These are phyloP conservation scores for Sminthopsis crassicaudata DNA, from an alignment of 2,113 vertebrate genomes.

Conservation along the genomic window DNA sequence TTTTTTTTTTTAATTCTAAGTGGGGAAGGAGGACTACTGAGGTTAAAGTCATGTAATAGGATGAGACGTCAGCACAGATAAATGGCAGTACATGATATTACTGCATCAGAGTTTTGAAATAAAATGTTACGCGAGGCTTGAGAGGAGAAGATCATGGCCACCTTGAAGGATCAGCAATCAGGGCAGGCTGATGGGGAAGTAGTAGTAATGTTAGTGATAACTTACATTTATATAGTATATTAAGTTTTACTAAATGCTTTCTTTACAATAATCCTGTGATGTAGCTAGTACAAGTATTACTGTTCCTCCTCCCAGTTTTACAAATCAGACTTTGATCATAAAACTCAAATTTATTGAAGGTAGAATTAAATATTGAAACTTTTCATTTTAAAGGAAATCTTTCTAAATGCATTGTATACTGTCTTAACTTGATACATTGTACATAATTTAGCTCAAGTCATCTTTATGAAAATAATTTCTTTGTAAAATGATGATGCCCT, in stretches of 20 bases:
- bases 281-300: neutral
- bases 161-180: neutral
- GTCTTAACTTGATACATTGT: slow-evolving; percentile 51
- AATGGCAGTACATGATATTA: neutral
- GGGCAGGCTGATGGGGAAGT: neutral
- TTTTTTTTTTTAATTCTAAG: neutral
- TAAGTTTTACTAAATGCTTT: too few relatives aligned
- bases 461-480: slow-evolving; percentile 28
- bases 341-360: neutral
- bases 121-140: neutral
- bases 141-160: neutral
- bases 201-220: too few relatives aligned
- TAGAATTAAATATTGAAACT: neutral
- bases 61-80: neutral
- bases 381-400: neutral
- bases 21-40: neutral
- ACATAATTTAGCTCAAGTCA: neutral
- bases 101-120: neutral
- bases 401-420: neutral
- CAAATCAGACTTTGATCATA: neutral
- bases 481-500: neutral
- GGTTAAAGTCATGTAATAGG: neutral
- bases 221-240: too few relatives aligned
- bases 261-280: too few relatives aligned
- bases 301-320: too few relatives aligned